Evolutionary conservation across 2,888 invertebrate genomes (phyloP).

Genomic region (Cryptosula pallasiana): DNA sequence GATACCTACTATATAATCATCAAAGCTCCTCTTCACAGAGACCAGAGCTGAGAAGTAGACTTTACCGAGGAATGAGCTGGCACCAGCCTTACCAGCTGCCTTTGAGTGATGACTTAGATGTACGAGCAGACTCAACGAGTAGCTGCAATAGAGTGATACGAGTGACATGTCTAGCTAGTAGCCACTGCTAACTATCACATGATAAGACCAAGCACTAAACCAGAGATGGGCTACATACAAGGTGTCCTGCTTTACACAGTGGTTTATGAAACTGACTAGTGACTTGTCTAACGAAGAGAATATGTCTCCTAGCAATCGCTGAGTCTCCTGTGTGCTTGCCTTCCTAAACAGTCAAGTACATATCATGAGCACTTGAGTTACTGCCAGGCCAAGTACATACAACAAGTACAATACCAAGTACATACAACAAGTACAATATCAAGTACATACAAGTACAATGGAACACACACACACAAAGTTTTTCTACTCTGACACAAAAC

Average conservation of each 20-base stretch:
- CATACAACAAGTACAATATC: too few relatives aligned
- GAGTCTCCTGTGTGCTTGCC: neutral
- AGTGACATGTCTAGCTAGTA: too few relatives aligned
- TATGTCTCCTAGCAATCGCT: constrained; percentile 74
- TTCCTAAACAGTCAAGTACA: too few relatives aligned
- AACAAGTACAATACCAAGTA: too few relatives aligned
- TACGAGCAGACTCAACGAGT: constrained; percentile 88
- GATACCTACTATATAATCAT: constrained; percentile 70
- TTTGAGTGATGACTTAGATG: constrained; percentile 83
- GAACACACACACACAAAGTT: too few relatives aligned
- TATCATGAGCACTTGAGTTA: too few relatives aligned
- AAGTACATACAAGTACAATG: too few relatives aligned
- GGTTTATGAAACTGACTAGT: constrained; percentile 75
- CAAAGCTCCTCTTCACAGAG: constrained; percentile 83
- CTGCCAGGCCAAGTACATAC: too few relatives aligned
- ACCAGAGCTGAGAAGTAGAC: constrained; percentile 79
- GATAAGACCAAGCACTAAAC: too few relatives aligned
- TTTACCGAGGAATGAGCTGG: constrained; percentile 79
- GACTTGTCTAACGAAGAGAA: constrained; percentile 84
- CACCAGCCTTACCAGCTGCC: neutral
- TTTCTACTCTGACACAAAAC: too few relatives aligned
- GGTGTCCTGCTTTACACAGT: constrained; percentile 80
- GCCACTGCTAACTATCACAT: too few relatives aligned
- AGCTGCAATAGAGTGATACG: constrained; percentile 65
- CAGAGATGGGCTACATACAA: constrained; percentile 79